Conservation (phyloP, 2,888 invertebrate species). For the Rotaria socialis region DNA sequence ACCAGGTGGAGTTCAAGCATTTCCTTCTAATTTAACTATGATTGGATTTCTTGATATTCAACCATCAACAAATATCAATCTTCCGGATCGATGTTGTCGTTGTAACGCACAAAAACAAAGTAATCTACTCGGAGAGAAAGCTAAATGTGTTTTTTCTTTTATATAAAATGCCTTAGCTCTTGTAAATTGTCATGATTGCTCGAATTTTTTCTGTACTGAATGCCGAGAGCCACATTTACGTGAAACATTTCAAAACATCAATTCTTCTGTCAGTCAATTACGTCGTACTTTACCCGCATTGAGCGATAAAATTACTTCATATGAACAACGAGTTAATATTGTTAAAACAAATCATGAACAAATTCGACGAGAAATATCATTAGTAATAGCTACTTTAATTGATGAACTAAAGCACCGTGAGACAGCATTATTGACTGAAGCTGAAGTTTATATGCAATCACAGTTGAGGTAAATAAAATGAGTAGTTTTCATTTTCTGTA, state of each 20-base stretch:
- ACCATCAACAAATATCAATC: conserved; percentile 60
- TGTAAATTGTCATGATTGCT: conserved; percentile 83
- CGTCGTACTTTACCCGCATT: conserved; percentile 70
- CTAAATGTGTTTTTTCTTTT: conserved; percentile 54
- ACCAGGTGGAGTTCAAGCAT: conserved; percentile 78
- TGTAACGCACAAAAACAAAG: conserved; percentile 33
- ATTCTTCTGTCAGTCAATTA: conserved; percentile 70
- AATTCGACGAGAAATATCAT: conserved; percentile 81
- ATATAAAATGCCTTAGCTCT: background rate
- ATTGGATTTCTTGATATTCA: conserved; percentile 89
- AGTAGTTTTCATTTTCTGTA: background rate
- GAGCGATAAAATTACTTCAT: conserved; percentile 48
- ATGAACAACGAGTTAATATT: conserved; percentile 48
- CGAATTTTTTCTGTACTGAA: conserved; percentile 89
- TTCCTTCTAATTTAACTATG: conserved; percentile 90
- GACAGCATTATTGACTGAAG: conserved; percentile 61
- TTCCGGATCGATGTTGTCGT: conserved; percentile 20
- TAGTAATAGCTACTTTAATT: conserved; percentile 52
- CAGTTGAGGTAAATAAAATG: conserved; percentile 67
- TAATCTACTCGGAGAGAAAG: conserved; percentile 51
- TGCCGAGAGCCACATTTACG: conserved; percentile 91
- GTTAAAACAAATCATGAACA: conserved; percentile 78
- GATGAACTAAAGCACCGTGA: conserved; percentile 65
- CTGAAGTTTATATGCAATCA: conserved; percentile 81
- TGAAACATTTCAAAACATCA: conserved; percentile 82